phyloP scores from a whole-genome alignment of 2,113 vertebrate species.

The Spilogale gracilis region DNA sequence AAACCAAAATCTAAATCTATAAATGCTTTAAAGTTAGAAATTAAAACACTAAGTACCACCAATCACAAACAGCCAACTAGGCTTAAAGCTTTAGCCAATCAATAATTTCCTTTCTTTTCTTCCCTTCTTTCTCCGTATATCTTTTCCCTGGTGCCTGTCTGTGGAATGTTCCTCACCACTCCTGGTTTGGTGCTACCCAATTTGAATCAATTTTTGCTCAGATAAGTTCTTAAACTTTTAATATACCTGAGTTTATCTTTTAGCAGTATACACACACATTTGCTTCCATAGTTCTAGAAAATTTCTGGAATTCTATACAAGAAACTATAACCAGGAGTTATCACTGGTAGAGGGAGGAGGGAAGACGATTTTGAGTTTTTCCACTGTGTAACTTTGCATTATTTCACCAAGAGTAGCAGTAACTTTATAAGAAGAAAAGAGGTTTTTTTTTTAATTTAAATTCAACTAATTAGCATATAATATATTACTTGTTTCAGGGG shows the following conservation, averaged over 20 bases:
- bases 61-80: background rate
- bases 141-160: background rate
- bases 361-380: background rate
- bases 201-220: background rate
- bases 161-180: background rate
- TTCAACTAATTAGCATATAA: too few relatives aligned
- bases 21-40: background rate
- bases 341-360: background rate
- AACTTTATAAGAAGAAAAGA: background rate
- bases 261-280: background rate
- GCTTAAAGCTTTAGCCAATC: background rate
- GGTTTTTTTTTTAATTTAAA: background rate
- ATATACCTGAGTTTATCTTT: background rate
- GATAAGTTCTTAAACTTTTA: background rate
- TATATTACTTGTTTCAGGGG: too few relatives aligned
- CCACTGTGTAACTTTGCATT: background rate
- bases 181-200: background rate
- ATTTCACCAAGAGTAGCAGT: background rate
- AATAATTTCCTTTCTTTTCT: background rate
- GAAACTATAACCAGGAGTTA: background rate
- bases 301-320: background rate
- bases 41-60: background rate
- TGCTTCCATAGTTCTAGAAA: background rate
- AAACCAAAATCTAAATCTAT: background rate
- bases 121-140: background rate